Evolutionary conservation across 2,797 vertebrate genomes (phyloP).

Genomic region (Hydrolagus colliei): DNA sequence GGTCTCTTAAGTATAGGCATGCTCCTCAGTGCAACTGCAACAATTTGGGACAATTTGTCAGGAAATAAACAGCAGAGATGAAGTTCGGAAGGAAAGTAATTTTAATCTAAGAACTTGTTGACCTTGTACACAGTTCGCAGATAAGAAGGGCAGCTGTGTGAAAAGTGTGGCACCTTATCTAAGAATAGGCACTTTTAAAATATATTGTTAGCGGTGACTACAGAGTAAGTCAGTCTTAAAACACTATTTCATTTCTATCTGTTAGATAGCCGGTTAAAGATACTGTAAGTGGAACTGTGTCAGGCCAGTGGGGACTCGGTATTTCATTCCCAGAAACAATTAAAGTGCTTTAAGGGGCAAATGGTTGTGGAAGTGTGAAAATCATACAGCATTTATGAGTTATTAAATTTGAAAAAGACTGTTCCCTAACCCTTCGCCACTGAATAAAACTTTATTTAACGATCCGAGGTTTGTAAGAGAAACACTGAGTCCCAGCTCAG

Average conservation of each 20-base stretch:
- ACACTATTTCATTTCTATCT: conserved; percentile 19
- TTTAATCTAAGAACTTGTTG: conserved; percentile 26
- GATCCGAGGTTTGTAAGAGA: conserved; percentile 59
- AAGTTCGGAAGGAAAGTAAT: conserved; percentile 19
- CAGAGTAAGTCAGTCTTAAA: conserved; percentile 12
- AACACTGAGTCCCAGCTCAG: conserved; percentile 55
- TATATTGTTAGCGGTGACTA: conserved; percentile 9
- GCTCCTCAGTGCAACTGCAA: neutral
- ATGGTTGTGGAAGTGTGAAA: conserved; percentile 29
- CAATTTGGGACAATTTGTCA: conserved; percentile 21
- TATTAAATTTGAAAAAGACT: conserved; percentile 28
- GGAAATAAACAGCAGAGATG: conserved; percentile 17
- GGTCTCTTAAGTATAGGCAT: neutral
- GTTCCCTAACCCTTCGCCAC: conserved; percentile 48
- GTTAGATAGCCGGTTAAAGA: conserved; percentile 19
- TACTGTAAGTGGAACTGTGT: conserved; percentile 30
- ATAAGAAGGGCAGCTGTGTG: conserved; percentile 27
- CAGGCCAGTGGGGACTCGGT: conserved; percentile 13
- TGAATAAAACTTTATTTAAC: conserved; percentile 64
- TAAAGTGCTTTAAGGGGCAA: conserved; percentile 29
- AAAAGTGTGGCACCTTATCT: conserved; percentile 15
- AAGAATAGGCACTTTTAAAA: neutral
- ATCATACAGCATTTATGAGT: conserved; percentile 32
- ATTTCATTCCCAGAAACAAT: conserved; percentile 30
- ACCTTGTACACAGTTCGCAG: conserved; percentile 15